A percentile compares a stretch with the other conserved stretches of the same genome.
phyloP scores from a whole-genome alignment of 2,888 invertebrate genomes.

The Galeruca laticollis region DNA sequence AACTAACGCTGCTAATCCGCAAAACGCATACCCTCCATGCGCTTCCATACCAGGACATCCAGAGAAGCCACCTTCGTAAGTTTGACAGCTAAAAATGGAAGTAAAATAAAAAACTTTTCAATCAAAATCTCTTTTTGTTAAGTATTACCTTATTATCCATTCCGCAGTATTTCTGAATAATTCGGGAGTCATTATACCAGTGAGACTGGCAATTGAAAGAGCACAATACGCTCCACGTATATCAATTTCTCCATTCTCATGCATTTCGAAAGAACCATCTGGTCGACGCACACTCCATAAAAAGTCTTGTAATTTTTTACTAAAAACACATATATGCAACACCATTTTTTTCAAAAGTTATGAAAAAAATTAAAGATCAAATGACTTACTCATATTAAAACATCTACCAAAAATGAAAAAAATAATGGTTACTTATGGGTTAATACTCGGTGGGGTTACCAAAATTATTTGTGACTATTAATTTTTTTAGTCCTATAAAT shows the following conservation, averaged over 20 bases:
- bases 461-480: too few species aligned
- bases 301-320: constrained; percentile 80
- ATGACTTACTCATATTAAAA: constrained; percentile 9
- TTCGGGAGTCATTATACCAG: constrained; percentile 80
- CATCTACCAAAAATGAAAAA: too few species aligned
- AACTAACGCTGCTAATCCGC: constrained; percentile 91
- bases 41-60: constrained; percentile 96
- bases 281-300: constrained; percentile 81
- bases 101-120: constrained; percentile 9
- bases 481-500: too few species aligned
- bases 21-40: constrained; percentile 99
- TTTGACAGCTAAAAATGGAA: constrained; percentile 81
- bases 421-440: too few species aligned
- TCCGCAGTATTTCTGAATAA: constrained; percentile 89
- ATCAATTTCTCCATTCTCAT: constrained; percentile 92
- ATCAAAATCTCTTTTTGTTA: background rate
- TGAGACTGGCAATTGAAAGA: constrained; percentile 87
- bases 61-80: constrained; percentile 98
- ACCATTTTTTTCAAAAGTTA: too few species aligned
- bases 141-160: constrained; percentile 83
- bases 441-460: too few species aligned
- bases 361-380: constrained; percentile 45
- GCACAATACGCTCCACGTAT: constrained; percentile 98
- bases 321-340: constrained; percentile 52
- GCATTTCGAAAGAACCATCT: constrained; percentile 94